These are phyloP conservation scores for Synaphobranchus kaupii DNA, from an alignment of 2,797 vertebrate genomes.

Conservation along the genomic window DNA sequence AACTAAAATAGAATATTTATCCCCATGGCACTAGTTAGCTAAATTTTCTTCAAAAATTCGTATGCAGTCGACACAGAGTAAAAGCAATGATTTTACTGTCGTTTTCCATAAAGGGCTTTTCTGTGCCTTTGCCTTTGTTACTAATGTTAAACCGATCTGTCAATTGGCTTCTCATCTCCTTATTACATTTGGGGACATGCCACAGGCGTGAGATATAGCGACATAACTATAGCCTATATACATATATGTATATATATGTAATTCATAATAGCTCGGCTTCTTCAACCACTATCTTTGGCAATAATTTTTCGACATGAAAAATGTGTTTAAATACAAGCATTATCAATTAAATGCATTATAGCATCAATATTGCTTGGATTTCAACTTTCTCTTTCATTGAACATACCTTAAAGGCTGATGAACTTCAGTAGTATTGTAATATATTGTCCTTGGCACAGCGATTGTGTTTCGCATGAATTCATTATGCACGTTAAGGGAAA, in stretches of 20 bases:
- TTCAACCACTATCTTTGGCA: neutral
- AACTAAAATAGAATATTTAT: neutral
- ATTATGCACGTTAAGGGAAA: neutral
- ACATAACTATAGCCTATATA: neutral
- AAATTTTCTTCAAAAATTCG: neutral
- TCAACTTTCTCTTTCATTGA: neutral
- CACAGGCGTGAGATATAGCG: neutral
- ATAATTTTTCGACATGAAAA: neutral
- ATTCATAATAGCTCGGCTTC: neutral
- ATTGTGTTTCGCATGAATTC: neutral
- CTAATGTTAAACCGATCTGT: neutral
- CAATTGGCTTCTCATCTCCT: neutral
- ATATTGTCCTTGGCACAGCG: neutral
- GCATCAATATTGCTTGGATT: neutral
- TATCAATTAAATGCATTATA: neutral
- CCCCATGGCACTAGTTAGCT: neutral
- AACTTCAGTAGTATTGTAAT: neutral
- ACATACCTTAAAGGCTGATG: neutral
- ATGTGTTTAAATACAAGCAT: neutral
- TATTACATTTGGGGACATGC: neutral
- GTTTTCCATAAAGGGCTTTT: neutral
- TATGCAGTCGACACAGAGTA: neutral
- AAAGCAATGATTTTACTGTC: neutral
- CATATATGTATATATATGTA: neutral
- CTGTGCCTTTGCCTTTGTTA: neutral